A percentile compares a stretch with the other conserved stretches of the same genome.
These are phyloP conservation scores for Gobionotothen gibberifrons DNA, from an alignment of 2,797 vertebrate genomes.

Conservation along the genomic window DNA sequence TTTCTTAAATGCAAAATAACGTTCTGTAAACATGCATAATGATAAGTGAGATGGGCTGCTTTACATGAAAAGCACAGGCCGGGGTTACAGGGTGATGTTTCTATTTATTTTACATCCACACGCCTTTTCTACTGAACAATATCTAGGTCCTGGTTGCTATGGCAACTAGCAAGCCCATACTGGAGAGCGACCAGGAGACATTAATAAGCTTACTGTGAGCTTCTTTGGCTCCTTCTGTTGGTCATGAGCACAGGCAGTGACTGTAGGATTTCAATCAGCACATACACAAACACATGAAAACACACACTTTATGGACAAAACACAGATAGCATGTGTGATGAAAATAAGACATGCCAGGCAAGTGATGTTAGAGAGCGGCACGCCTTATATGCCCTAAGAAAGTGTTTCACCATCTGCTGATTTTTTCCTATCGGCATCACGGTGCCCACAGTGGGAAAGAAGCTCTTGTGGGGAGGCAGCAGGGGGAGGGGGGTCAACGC, in stretches of 20 bases:
- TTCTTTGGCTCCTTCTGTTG: conserved; percentile 71
- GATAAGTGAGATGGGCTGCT: conserved; percentile 3
- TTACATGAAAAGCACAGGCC: conserved; percentile 24
- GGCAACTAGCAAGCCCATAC: conserved; percentile 76
- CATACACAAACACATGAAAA: conserved; percentile 4
- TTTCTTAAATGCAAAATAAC: conserved; percentile 3
- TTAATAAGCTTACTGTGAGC: conserved; percentile 79
- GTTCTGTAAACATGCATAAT: conserved; percentile 3
- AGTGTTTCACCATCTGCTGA: conserved; percentile 80
- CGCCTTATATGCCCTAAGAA: conserved; percentile 74
- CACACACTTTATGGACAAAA: not conserved
- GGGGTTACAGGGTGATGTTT: conserved; percentile 53
- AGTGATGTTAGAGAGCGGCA: conserved; percentile 38
- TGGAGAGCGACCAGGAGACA: conserved; percentile 70
- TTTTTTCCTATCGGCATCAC: conserved; percentile 62
- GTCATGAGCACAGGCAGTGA: conserved; percentile 38
- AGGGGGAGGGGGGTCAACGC: conserved; percentile 5
- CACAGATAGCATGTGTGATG: conserved; percentile 15
- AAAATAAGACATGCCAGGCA: conserved; percentile 40
- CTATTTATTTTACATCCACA: conserved; percentile 63
- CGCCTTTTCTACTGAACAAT: conserved; percentile 54
- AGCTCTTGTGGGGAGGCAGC: conserved; percentile 38
- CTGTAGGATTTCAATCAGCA: conserved; percentile 31
- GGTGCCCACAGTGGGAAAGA: conserved; percentile 62
- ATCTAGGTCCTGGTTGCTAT: conserved; percentile 77